Percentiles rank a stretch among this genome's conserved stretches.
Conservation (phyloP, 2,888 invertebrate species). For the Platerodrilus igneus region DNA sequence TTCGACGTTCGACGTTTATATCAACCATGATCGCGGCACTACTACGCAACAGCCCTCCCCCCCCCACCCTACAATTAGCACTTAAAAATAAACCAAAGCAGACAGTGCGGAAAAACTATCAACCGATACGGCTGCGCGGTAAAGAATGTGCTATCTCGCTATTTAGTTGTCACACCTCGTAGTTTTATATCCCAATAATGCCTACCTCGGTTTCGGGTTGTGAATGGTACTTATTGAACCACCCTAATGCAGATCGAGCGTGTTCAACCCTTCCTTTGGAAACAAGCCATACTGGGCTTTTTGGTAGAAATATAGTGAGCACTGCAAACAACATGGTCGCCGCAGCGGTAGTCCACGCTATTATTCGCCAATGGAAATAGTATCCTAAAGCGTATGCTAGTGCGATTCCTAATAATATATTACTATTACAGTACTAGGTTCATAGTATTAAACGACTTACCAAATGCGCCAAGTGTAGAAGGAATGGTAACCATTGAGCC, state of each 20-base stretch:
- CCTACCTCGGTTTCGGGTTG: conserved; percentile 46
- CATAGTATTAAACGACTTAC: too few species aligned
- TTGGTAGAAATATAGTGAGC: conserved; percentile 52
- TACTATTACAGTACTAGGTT: too few species aligned
- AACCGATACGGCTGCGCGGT: too few species aligned
- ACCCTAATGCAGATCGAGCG: conserved; percentile 51
- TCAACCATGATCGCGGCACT: too few species aligned
- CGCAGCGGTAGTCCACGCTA: conserved; percentile 53
- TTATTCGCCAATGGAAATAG: conserved; percentile 52
- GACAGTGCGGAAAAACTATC: too few species aligned
- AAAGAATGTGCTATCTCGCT: too few species aligned
- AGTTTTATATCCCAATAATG: too few species aligned
- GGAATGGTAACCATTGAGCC: conserved; percentile 58
- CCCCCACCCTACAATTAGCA: too few species aligned
- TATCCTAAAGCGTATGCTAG: conserved; percentile 54
- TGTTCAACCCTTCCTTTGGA: conserved; percentile 53
- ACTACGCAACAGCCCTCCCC: too few species aligned
- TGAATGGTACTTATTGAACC: conserved; percentile 50
- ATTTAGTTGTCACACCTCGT: too few species aligned
- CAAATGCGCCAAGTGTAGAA: conserved; percentile 56
- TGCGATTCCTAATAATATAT: conserved; percentile 51
- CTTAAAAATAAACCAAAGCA: too few species aligned
- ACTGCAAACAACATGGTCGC: conserved; percentile 53
- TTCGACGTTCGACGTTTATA: too few species aligned
- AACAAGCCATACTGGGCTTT: conserved; percentile 58